phyloP scores from a whole-genome alignment of 2,797 vertebrate genomes.

The Psittacula derbiana region DNA sequence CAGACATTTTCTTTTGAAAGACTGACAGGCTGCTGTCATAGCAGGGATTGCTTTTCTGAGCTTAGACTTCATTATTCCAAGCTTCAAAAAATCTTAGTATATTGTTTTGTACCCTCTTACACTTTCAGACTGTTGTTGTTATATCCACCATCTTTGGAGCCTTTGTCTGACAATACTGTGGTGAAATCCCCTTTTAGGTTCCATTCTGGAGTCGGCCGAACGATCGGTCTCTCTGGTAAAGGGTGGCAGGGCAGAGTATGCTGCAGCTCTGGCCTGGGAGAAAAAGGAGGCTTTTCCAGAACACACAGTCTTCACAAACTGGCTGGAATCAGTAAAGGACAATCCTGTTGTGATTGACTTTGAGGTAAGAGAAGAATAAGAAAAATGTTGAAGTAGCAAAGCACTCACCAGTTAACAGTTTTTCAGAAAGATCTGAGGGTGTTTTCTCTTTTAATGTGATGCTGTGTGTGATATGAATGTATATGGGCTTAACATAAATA shows the following conservation, averaged over 20 bases:
- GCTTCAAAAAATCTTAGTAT: not conserved
- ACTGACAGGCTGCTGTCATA: not conserved
- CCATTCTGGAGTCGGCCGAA: constrained; percentile 84
- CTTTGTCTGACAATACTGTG: not conserved
- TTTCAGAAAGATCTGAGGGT: not conserved
- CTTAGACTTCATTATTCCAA: not conserved
- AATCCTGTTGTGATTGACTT: constrained; percentile 85
- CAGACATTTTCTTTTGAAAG: not conserved
- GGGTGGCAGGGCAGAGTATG: constrained; percentile 82
- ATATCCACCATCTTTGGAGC: not conserved
- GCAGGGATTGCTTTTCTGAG: not conserved
- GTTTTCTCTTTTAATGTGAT: not conserved
- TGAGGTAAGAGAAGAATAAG: constrained; percentile 75
- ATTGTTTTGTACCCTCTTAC: not conserved
- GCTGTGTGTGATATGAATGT: not conserved
- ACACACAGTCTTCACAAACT: constrained; percentile 76
- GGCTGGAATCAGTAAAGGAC: constrained; percentile 86
- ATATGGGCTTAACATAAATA: not conserved
- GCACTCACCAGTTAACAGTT: not conserved
- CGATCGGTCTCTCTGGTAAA: constrained; percentile 84
- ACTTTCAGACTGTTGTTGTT: not conserved
- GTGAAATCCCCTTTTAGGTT: constrained; percentile 78
- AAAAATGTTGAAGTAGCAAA: not conserved
- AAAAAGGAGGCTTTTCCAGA: constrained; percentile 74
- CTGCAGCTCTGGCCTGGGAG: constrained; percentile 85